phyloP scores from a whole-genome alignment of 2,888 invertebrate species.

The Blastobasis lacticolella region DNA sequence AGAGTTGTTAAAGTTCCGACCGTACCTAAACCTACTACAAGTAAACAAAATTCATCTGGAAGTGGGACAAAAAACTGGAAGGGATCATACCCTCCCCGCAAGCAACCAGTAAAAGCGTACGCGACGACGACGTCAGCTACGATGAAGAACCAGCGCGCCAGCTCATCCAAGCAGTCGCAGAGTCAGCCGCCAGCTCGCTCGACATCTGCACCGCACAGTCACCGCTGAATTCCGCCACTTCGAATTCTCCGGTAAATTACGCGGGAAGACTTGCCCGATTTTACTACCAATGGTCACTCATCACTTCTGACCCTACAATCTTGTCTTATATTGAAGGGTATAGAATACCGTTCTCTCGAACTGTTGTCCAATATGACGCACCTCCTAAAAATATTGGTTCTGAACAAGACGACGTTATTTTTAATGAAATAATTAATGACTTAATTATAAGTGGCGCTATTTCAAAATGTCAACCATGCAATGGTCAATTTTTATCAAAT shows the following conservation, averaged over 20 bases:
- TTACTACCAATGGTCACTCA: constrained; percentile 6
- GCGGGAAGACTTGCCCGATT: constrained; percentile 7
- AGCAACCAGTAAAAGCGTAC: neutral
- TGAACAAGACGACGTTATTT: neutral
- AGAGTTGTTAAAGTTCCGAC: neutral
- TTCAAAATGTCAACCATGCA: constrained; percentile 5
- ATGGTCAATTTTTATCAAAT: constrained; percentile 8
- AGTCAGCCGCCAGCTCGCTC: neutral
- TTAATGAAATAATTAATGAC: neutral
- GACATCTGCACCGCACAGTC: neutral
- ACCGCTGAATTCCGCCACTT: constrained; percentile 5
- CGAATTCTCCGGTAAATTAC: constrained; percentile 10
- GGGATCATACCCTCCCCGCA: neutral
- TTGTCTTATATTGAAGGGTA: constrained; percentile 10
- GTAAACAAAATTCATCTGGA: neutral
- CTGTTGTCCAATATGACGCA: neutral
- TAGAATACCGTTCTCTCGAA: constrained; percentile 3
- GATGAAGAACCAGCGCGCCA: neutral
- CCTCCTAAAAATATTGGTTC: neutral
- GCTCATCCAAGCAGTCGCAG: neutral
- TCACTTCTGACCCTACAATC: constrained; percentile 5
- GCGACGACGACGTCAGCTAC: neutral
- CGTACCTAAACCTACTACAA: neutral
- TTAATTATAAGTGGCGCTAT: constrained; percentile 4
- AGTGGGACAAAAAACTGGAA: constrained; percentile 2